These are phyloP conservation scores for Platorchestia sp. DNA, from an alignment of 1,140 invertebrate genomes.

Conservation along the genomic window DNA sequence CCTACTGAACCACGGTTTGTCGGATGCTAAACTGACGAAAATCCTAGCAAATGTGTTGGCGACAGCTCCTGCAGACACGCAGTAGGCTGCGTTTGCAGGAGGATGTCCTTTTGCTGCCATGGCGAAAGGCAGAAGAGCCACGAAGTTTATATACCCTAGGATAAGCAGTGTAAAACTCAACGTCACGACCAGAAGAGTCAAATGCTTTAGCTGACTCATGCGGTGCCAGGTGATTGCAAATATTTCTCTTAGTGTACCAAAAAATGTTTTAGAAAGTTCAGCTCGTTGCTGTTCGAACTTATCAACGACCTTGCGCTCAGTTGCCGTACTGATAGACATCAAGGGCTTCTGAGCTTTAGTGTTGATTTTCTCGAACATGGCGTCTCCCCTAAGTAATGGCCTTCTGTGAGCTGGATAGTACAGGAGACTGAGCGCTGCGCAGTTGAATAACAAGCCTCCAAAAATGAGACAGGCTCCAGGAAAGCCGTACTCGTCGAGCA, in stretches of 20 bases:
- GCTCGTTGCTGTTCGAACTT: background rate
- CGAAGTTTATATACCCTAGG: background rate
- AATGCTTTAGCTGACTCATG: background rate
- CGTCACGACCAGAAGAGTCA: background rate
- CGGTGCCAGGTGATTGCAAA: background rate
- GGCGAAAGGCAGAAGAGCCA: background rate
- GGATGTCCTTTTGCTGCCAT: background rate
- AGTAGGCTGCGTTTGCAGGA: background rate
- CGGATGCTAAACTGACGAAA: slow-evolving; percentile 21
- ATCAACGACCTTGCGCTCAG: background rate
- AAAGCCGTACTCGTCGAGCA: slow-evolving; percentile 41
- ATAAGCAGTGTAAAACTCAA: background rate
- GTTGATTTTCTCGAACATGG: background rate
- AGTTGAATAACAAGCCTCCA: background rate
- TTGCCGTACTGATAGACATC: background rate
- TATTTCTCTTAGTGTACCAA: background rate
- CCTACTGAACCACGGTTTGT: background rate
- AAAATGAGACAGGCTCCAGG: slow-evolving; percentile 27
- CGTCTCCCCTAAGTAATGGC: slow-evolving; percentile 5
- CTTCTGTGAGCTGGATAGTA: background rate
- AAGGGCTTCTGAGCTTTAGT: background rate
- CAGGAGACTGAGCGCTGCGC: background rate
- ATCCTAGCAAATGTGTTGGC: background rate
- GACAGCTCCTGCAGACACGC: slow-evolving; percentile 3
- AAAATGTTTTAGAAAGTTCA: background rate